Base-by-base conservation (phyloP, 1,140 invertebrate species). In the Drosophila hydei region DNA sequence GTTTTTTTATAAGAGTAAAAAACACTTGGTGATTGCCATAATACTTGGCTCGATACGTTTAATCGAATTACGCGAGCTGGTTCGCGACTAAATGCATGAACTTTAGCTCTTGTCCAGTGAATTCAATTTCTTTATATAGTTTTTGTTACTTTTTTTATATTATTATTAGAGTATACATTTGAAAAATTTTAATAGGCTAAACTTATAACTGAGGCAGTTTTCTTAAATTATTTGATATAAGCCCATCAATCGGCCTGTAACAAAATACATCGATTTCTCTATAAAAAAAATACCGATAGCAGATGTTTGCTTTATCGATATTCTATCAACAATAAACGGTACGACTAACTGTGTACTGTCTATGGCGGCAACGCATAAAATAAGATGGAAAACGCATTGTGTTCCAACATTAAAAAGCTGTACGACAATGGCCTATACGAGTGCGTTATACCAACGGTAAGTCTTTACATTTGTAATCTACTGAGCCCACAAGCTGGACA, bases 391-490 rank as follows among this genome's bases (percentile, higher is more conserved):
- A 89, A 71, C 38, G 76, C 72, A 0, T 27, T 91, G 1, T 87
- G 90, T 19, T 52, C 72, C 0, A 91, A 91, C 50, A 68, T 90
- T 1, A 87, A 90, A 36, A 91, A 85, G 25, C 54, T 91, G 2
- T 91, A 90, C 47, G 90, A 91, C 38, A 67, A 81, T 62, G 77
- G 85, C 16, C 52, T 90, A 4, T 91, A 91, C 47, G 80, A 87
- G 43, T 77, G 78, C 55, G 89, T 91, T 3, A 84, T 91, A 2
- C 75, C 85, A 30, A 38, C 68, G 19, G 90, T 91, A 72, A 70
- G 73, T 68, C 23, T 12, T n/a, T 11, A 5, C 12, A 3, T 6
- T 25, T 27, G 23, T n/a, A 11, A 50, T 25, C 2, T 14, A 4
- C 7, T 14, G 11, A 8, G 4, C 36, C 12, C 36, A 8, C 14